These are phyloP conservation scores for Epinephelus coioides DNA, from an alignment of 2,797 vertebrate genomes.

Conservation along the genomic window DNA sequence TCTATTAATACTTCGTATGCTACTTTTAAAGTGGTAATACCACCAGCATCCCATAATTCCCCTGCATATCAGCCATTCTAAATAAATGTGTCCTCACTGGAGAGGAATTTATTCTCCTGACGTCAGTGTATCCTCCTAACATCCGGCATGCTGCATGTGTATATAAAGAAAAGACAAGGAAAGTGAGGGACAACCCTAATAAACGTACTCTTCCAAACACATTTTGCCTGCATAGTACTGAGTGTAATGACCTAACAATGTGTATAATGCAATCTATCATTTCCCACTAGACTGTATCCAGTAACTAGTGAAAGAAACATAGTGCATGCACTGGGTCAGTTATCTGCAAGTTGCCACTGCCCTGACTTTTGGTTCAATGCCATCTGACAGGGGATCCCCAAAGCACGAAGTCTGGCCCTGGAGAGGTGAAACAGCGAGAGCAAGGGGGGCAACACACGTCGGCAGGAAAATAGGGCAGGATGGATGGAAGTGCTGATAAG, in stretches of 20 bases:
- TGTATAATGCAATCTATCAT: neutral
- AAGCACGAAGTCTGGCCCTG: conserved; percentile 52
- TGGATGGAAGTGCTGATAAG: conserved; percentile 86
- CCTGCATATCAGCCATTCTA: conserved; percentile 65
- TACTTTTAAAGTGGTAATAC: conserved; percentile 70
- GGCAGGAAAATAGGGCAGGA: conserved; percentile 80
- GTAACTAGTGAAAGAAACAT: neutral
- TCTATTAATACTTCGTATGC: conserved; percentile 70
- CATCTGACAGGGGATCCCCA: conserved; percentile 68
- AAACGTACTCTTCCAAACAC: neutral
- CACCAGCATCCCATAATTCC: conserved; percentile 66
- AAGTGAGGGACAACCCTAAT: conserved; percentile 13
- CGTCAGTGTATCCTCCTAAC: conserved; percentile 61
- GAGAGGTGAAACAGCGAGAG: conserved; percentile 46
- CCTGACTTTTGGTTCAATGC: conserved; percentile 49
- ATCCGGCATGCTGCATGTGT: conserved; percentile 56
- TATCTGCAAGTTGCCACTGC: conserved; percentile 33
- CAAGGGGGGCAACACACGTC: conserved; percentile 51
- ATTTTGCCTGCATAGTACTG: neutral
- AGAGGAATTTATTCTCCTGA: conserved; percentile 71
- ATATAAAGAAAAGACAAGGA: conserved; percentile 29
- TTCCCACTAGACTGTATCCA: neutral
- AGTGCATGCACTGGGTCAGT: neutral
- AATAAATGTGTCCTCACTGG: conserved; percentile 76
- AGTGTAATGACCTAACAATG: conserved; percentile 2